Conservation (phyloP, 1,140 invertebrate genomes). For the Drosophila funebris region DNA sequence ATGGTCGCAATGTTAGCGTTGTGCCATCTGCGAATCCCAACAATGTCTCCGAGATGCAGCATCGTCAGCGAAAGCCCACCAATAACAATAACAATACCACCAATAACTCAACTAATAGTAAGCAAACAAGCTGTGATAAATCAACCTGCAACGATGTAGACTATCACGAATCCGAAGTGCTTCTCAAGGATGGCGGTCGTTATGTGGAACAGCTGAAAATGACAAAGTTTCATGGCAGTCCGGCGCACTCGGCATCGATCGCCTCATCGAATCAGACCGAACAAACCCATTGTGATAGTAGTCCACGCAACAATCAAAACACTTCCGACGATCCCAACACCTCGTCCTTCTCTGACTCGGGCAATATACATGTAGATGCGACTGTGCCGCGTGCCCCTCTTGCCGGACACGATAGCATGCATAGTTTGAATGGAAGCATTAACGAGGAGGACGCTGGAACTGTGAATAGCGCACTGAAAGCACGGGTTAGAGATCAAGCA, state of each 20-base stretch:
- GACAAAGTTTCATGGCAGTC: slow-evolving; percentile 64
- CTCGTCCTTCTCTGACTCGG: slow-evolving; percentile 2
- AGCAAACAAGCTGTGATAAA: slow-evolving; percentile 76
- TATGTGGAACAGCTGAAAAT: slow-evolving; percentile 67
- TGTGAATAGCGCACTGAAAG: slow-evolving; percentile 49
- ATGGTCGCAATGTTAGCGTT: slow-evolving; percentile 37
- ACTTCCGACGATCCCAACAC: slow-evolving; percentile 46
- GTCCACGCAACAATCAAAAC: slow-evolving; percentile 37
- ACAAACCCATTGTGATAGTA: slow-evolving; percentile 76
- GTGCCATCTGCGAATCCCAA: background rate
- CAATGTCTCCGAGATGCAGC: slow-evolving; percentile 73
- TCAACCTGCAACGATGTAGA: slow-evolving; percentile 63
- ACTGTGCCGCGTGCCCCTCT: slow-evolving; percentile 56
- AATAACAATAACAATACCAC: slow-evolving; percentile 60
- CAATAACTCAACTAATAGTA: slow-evolving; percentile 57
- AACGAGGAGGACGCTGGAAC: slow-evolving; percentile 42
- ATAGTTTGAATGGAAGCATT: slow-evolving; percentile 59
- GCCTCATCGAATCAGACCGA: slow-evolving; percentile 80
- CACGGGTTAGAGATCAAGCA: slow-evolving; percentile 67
- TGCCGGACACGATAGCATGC: slow-evolving; percentile 66
- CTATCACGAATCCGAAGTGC: slow-evolving; percentile 61
- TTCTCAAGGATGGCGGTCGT: slow-evolving; percentile 59
- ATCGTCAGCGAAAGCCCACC: slow-evolving; percentile 72
- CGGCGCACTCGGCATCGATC: slow-evolving; percentile 60
- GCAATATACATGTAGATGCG: background rate